Conservation (phyloP, 2,888 invertebrate genomes). For the Sesia apiformis region DNA sequence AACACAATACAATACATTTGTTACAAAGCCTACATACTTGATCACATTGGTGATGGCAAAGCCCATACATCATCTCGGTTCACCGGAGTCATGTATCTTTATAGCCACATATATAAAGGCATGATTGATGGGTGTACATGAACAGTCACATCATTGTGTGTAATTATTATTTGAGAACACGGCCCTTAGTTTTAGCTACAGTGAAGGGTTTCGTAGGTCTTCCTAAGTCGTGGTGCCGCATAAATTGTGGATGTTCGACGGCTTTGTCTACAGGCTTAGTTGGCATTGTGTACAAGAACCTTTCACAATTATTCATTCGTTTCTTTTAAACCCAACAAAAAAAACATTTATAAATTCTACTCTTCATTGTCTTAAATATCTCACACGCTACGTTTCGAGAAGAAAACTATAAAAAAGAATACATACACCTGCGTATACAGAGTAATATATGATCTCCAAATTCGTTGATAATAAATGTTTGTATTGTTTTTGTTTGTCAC, state of each 20-base stretch:
- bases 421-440: too few species aligned
- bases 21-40: background rate
- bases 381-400: too few species aligned
- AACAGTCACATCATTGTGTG: constrained; percentile 21
- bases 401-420: too few species aligned
- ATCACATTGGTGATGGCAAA: constrained; percentile 4
- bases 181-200: constrained; percentile 1
- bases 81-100: constrained; percentile 6
- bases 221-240: background rate
- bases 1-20: background rate
- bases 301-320: too few species aligned
- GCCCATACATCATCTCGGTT: constrained; percentile 30
- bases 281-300: too few species aligned
- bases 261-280: background rate
- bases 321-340: too few species aligned
- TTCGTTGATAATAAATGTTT: too few species aligned
- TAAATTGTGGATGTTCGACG: constrained; percentile 2
- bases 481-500: too few species aligned
- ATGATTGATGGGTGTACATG: constrained; percentile 18
- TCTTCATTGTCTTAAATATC: too few species aligned
- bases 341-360: too few species aligned
- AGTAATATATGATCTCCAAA: too few species aligned
- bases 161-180: constrained; percentile 12
- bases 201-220: constrained; percentile 1
- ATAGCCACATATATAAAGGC: background rate